Base-by-base conservation (phyloP, 2,888 invertebrate species). In the Drosophila meridiana region DNA sequence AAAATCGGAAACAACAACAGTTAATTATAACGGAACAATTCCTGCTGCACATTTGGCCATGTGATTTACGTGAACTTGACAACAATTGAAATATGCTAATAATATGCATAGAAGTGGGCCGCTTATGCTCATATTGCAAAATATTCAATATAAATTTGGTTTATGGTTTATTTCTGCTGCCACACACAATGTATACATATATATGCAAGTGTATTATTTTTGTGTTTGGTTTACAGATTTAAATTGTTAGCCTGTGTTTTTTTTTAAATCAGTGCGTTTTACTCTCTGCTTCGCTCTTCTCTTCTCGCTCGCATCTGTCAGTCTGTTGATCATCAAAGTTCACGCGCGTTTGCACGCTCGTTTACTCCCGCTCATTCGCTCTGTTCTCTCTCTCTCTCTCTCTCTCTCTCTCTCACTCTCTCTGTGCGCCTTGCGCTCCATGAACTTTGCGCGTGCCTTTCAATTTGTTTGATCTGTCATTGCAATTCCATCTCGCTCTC, bases 91-190 rank as follows among this genome's bases (percentile, higher is more conserved):
- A 76, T 55, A 64, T 71, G 60, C 53, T 58, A 64, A 67, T 71
- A 78, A 60, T 59, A 67, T 69, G 45, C 50, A 30, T 28, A 45
- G 45, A 48, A 48, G 34, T 53, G 58, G 55, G 14, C 26, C 61
- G 67, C 36, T 50, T 34, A 26, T 28, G 32, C 28, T 56, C 59
- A 32, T 62, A 30, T 63, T 76, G 78, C 62, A 58, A 61, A 53
- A 70, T 80, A 71, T 75, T 75, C 64, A 45, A 76, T 67, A 71
- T 59, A 76, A 64, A 48, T 73, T 80, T 73, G 64, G 69, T 84
- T 89, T 84, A 82, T 89, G 71, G 82, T 67, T 84, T 82, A 89
- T 85, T 85, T 89, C 63, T 69, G 84, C 81, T 72, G 73, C 71
- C 82, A 57, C 42, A 30, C 4, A 14, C 30, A 48, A 48, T 47